Percentiles rank a stretch among this genome's conserved stretches.
These are phyloP conservation scores for Mactromeris polynyma DNA, from an alignment of 2,888 invertebrate species.

Conservation along the genomic window DNA sequence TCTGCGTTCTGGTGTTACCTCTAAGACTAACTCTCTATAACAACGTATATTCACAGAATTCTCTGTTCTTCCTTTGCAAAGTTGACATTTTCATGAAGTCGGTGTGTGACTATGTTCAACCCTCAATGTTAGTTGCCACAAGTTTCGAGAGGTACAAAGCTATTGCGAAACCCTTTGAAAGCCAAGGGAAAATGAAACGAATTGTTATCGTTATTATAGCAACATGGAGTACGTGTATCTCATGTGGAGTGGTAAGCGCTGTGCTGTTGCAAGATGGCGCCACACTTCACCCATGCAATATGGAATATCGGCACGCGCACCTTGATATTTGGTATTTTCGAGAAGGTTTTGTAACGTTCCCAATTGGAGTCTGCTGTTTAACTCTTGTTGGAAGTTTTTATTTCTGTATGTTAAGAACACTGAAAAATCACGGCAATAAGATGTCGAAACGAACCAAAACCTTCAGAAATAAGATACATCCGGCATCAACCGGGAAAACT, in stretches of 20 bases:
- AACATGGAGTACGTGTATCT: constrained; percentile 62
- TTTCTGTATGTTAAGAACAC: constrained; percentile 64
- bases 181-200: constrained; percentile 58
- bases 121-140: constrained; percentile 73
- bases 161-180: constrained; percentile 78
- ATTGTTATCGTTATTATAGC: constrained; percentile 50
- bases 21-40: constrained; percentile 65
- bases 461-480: constrained; percentile 42
- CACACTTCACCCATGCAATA: constrained; percentile 60
- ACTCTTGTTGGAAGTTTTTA: constrained; percentile 65
- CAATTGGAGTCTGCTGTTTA: constrained; percentile 67
- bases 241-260: constrained; percentile 47
- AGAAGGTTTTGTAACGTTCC: constrained; percentile 59
- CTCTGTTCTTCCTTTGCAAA: constrained; percentile 49
- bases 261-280: constrained; percentile 62
- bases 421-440: constrained; percentile 63
- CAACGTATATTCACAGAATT: background rate
- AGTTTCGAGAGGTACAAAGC: constrained; percentile 81
- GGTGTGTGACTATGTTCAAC: constrained; percentile 73
- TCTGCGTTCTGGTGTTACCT: constrained; percentile 72
- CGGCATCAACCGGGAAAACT: background rate
- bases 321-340: constrained; percentile 17
- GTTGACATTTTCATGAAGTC: constrained; percentile 72
- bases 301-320: background rate
- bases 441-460: constrained; percentile 55